phyloP scores from a whole-genome alignment of 2,797 vertebrate genomes.

The Rhynchotus rufescens region DNA sequence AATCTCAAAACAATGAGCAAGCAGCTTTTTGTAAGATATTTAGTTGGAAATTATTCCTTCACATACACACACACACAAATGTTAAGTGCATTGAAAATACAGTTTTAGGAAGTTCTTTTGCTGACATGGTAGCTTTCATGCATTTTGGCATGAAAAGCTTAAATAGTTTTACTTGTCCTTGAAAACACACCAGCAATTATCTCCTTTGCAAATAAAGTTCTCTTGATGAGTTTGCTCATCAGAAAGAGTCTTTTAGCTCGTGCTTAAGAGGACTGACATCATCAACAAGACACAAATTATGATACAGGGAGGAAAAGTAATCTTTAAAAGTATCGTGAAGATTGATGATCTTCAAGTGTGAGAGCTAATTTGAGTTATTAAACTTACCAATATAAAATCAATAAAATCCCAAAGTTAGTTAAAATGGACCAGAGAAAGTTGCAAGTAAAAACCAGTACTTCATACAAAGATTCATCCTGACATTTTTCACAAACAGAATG shows the following conservation, averaged over 20 bases:
- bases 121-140: background rate
- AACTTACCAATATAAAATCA: background rate
- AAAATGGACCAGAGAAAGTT: background rate
- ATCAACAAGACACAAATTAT: background rate
- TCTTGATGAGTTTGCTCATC: background rate
- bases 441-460: background rate
- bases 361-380: background rate
- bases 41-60: constrained; percentile 49
- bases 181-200: background rate
- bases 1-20: constrained; percentile 19
- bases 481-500: background rate
- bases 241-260: background rate
- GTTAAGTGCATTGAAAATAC: constrained; percentile 3
- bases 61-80: background rate
- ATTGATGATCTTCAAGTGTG: background rate
- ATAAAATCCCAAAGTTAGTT: background rate
- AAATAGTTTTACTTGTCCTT: background rate
- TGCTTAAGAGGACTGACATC: background rate
- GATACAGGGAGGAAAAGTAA: background rate
- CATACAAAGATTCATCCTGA: background rate
- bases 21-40: constrained; percentile 20
- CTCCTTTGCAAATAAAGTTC: background rate
- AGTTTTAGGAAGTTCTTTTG: background rate
- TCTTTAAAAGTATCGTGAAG: background rate
- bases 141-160: background rate